phyloP scores from a whole-genome alignment of 2,888 invertebrate genomes.

The Morpho achilles region DNA sequence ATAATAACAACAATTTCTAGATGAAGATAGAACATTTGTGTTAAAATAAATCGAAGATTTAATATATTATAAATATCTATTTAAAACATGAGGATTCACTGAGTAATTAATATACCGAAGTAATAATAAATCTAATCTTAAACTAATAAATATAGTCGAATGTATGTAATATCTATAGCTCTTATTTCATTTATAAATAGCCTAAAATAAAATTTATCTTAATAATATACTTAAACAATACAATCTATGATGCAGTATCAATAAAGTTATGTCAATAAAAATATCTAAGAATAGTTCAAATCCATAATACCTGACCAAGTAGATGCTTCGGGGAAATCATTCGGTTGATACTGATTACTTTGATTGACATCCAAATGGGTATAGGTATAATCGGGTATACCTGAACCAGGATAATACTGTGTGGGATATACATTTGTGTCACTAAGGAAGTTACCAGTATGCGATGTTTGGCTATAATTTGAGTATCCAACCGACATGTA shows the following conservation, averaged over 20 bases:
- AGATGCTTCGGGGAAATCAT: conserved; percentile 2
- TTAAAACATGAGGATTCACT: conserved; percentile 2
- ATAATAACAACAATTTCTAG: neutral
- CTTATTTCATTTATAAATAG: conserved; percentile 1
- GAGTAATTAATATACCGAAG: neutral
- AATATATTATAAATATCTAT: no score
- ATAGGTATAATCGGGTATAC: conserved; percentile 14
- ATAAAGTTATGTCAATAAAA: neutral
- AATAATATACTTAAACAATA: neutral
- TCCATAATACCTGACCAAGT: conserved; percentile 31
- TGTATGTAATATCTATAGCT: neutral
- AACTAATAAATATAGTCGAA: no score
- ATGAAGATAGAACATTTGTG: neutral
- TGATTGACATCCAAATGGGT: conserved; percentile 8
- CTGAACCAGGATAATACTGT: conserved; percentile 40
- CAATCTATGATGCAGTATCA: no score
- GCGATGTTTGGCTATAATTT: neutral
- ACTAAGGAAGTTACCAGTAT: conserved; percentile 18
- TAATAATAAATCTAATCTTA: no score
- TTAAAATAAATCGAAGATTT: neutral
- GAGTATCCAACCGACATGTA: neutral
- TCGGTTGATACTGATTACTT: neutral
- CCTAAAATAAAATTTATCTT: conserved; percentile 1
- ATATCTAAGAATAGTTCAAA: conserved; percentile 28
- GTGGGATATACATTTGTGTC: conserved; percentile 41